These are phyloP conservation scores for Choristoneura fumiferana DNA, from an alignment of 1,140 invertebrate species.

Conservation along the genomic window DNA sequence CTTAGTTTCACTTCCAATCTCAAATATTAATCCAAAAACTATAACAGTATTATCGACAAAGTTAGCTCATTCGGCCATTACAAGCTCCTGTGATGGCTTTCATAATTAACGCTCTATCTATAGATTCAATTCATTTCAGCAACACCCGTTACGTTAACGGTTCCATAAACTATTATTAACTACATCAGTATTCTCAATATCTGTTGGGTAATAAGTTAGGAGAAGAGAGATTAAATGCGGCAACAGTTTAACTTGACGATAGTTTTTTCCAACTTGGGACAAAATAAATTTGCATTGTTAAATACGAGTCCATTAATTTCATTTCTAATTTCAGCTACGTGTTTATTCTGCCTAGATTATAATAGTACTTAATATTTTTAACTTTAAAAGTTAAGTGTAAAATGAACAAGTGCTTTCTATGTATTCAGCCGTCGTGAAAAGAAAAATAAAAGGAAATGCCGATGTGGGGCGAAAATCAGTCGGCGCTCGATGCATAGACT, in stretches of 20 bases:
- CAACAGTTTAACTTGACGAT: too few relatives aligned
- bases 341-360: too few relatives aligned
- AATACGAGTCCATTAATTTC: too few relatives aligned
- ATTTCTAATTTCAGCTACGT: too few relatives aligned
- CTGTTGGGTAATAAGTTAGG: not conserved
- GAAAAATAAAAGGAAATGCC: conserved; percentile 38
- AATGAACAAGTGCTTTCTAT: conserved; percentile 21
- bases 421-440: conserved; percentile 27
- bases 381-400: conserved; percentile 24
- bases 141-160: conserved; percentile 24
- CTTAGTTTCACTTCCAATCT: too few relatives aligned
- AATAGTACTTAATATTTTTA: not conserved
- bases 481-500: conserved; percentile 31
- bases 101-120: conserved; percentile 35
- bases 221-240: not conserved
- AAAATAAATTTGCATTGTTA: too few relatives aligned
- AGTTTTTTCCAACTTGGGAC: too few relatives aligned
- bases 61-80: conserved; percentile 37
- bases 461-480: conserved; percentile 47
- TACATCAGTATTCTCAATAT: not conserved
- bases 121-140: conserved; percentile 22
- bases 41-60: conserved; percentile 35
- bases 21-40: too few relatives aligned
- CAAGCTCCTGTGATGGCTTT: conserved; percentile 27
- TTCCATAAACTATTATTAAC: conserved; percentile 25